Evolutionary conservation across 2,888 invertebrate genomes (phyloP), one percentile per base, ranked within the genome.

Genomic region (Xanthorhoe designata): DNA sequence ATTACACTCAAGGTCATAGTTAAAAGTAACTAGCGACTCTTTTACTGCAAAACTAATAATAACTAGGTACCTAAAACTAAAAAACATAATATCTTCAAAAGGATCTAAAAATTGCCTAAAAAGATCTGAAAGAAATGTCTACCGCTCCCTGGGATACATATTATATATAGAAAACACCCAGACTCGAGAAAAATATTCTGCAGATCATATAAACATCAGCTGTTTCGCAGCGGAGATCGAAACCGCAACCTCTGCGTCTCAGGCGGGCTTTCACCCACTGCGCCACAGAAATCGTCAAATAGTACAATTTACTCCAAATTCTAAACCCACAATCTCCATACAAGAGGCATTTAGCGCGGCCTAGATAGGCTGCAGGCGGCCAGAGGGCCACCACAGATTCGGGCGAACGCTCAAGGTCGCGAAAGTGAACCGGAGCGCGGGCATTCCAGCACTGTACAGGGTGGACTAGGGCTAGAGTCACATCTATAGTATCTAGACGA

Each of bases 371-470:
- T 52, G 59, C 66, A 62, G 67, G 63, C 64, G 54, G 61, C 54
- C 24, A 66, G 64, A 63, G 72, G 74, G 71, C 70, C 67, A 80
- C 77, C 78, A 82, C 78, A 73, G 82, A 77, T 84, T 84, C 78
- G 78, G 80, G 75, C 78, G 80, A 82, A 77, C 79, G 83, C 72
- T 70, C 84, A 84, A 84, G 84, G 84, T 81, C 79, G 75, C 75
- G 82, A 83, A 83, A 90, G 90, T 88, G 85, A 81, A 78, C 85
- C 82, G 75, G 61, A 42, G 38, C 38, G 38, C 81, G 80, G 80
- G 79, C 87, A 89, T 89, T 89, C 89, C 88, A 75, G 73, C 77
- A 73, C 68, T 68, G 74, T 42, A 42, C 38, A 42, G 13, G 13
- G 1, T 42, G 38, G 38, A 9, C 38, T 42, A 42, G 38, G 38